Conservation (phyloP, 1,140 invertebrate species). For the Anthonomus grandis region DNA sequence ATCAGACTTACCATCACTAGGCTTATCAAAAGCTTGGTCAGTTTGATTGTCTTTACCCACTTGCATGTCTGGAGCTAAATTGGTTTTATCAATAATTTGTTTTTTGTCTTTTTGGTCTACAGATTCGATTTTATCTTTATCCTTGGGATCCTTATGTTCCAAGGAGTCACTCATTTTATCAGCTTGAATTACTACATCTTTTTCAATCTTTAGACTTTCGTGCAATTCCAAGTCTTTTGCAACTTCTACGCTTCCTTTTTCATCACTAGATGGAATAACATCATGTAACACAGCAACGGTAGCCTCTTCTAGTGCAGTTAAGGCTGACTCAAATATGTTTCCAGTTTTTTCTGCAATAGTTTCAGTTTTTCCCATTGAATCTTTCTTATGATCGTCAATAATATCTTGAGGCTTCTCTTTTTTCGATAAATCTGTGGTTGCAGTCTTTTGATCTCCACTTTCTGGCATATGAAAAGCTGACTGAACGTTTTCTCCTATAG, state of each 20-base stretch:
- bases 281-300: constrained; percentile 12
- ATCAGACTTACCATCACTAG: too few species aligned
- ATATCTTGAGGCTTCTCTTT: background rate
- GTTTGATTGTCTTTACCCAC: background rate
- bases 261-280: constrained; percentile 7
- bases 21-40: too few species aligned
- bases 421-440: background rate
- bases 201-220: background rate
- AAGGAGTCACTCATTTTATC: too few species aligned
- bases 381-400: background rate
- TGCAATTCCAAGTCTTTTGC: background rate
- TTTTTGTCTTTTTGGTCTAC: constrained; percentile 10
- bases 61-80: background rate
- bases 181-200: constrained; percentile 4
- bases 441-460: background rate
- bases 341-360: constrained; percentile 13
- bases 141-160: too few species aligned
- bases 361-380: constrained; percentile 9
- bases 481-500: background rate
- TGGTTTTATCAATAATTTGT: background rate
- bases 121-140: too few species aligned
- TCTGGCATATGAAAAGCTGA: background rate
- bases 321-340: constrained; percentile 12
- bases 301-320: constrained; percentile 7
- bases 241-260: background rate